Evolutionary conservation across 37 sponge, comb jelly and placozoan genomes (phyloP).

Genomic region (Diacarnus erythraeanus): DNA sequence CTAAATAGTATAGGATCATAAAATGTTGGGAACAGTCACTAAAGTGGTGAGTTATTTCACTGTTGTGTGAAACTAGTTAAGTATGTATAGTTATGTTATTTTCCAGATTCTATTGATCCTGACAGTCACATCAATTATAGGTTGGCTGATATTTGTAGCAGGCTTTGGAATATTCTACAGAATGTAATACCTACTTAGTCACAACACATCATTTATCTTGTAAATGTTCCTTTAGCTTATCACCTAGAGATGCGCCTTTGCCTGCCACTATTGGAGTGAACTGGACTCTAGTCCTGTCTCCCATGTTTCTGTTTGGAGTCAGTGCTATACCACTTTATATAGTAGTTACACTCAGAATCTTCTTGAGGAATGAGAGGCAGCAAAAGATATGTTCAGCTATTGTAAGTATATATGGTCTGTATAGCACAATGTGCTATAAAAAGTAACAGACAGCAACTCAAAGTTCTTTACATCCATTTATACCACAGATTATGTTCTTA

Average conservation of each 20-base stretch:
- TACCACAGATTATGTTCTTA: slow-evolving; percentile 24
- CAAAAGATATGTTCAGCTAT: neutral
- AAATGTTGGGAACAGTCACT: neutral
- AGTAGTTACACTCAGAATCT: neutral
- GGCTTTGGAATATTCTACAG: slow-evolving; percentile 1
- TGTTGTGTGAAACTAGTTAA: neutral
- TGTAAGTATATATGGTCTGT: neutral
- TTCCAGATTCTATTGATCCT: slow-evolving; percentile 15
- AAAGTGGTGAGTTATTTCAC: neutral
- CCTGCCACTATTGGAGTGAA: neutral
- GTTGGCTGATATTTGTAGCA: slow-evolving; percentile 11
- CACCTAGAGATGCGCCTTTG: neutral
- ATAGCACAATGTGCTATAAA: neutral
- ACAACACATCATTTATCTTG: too few species aligned
- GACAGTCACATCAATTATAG: slow-evolving; percentile 1
- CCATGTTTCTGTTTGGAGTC: slow-evolving; percentile 18
- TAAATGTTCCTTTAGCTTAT: neutral
- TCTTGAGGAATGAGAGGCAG: neutral
- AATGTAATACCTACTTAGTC: too few species aligned
- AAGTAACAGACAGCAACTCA: neutral
- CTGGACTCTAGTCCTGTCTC: slow-evolving; percentile 3
- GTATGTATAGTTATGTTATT: neutral
- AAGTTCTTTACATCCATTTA: neutral
- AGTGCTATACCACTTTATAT: slow-evolving; percentile 10
- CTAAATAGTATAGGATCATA: neutral